These are phyloP conservation scores for Rhabditoides inermis DNA, from an alignment of 2,888 invertebrate genomes.

Conservation along the genomic window DNA sequence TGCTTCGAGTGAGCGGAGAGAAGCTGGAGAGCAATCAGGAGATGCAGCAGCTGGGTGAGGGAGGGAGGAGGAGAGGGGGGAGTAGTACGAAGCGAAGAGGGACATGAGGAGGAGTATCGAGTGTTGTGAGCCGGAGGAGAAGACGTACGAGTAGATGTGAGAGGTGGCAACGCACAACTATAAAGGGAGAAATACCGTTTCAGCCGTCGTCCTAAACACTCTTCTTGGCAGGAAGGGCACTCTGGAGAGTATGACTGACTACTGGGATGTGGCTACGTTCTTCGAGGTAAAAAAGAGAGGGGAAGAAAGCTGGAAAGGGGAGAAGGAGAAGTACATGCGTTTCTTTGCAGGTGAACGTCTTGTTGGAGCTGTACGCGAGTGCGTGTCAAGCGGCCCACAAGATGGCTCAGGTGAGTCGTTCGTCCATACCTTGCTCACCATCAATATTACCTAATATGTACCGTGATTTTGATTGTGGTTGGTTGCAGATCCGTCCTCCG, in stretches of 20 bases:
- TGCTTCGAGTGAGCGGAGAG: slow-evolving; percentile 89
- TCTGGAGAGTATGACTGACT: slow-evolving; percentile 80
- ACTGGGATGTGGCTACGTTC: slow-evolving; percentile 89
- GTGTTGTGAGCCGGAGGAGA: no score
- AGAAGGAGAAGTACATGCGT: neutral
- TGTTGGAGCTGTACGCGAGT: slow-evolving; percentile 68
- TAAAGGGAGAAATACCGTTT: slow-evolving; percentile 10
- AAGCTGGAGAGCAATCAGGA: slow-evolving; percentile 67
- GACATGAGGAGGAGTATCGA: no score
- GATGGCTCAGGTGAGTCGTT: slow-evolving; percentile 60
- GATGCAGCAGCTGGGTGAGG: slow-evolving; percentile 61
- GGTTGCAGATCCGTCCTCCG: no score
- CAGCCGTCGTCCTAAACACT: slow-evolving; percentile 85
- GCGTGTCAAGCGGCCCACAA: slow-evolving; percentile 82
- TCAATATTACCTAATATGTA: no score
- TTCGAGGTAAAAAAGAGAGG: slow-evolving; percentile 32
- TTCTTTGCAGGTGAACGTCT: neutral
- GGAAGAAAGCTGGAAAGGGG: neutral
- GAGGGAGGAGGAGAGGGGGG: no score
- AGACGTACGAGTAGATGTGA: no score
- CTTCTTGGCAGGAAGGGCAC: slow-evolving; percentile 95
- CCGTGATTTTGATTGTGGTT: no score
- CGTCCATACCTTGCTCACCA: no score
- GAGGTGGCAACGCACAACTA: no score
- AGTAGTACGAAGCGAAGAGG: no score